phyloP scores from a whole-genome alignment of 2,888 invertebrate species.

The Eupithecia subfuscata region DNA sequence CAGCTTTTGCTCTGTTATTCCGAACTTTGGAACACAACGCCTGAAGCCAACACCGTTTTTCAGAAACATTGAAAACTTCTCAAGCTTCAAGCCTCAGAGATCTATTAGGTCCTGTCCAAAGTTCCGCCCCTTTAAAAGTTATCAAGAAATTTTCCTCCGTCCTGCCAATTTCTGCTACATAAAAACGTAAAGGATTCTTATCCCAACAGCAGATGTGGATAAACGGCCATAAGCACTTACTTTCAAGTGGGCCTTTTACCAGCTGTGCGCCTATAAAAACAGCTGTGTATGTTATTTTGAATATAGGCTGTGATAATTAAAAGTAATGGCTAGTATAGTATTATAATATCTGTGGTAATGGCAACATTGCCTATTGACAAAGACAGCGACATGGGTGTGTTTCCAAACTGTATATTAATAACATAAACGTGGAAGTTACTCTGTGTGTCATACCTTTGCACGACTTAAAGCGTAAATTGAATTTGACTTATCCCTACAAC shows the following conservation, averaged over 20 bases:
- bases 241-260: conserved; percentile 28
- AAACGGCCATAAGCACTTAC: conserved; percentile 37
- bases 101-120: neutral
- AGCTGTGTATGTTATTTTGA: conserved; percentile 12
- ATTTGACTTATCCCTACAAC: too few species aligned
- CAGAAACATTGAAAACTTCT: neutral
- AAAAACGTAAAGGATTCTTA: conserved; percentile 29
- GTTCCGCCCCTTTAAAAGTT: neutral
- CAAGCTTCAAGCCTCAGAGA: neutral
- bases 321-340: too few species aligned
- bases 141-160: conserved; percentile 4
- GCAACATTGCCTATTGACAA: neutral
- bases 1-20: neutral
- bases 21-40: neutral
- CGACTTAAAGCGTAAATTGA: too few species aligned
- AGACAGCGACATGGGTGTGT: neutral
- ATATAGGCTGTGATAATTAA: conserved; percentile 20
- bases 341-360: too few species aligned
- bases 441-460: neutral
- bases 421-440: neutral
- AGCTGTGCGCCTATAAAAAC: conserved; percentile 23
- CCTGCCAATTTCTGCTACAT: conserved; percentile 23
- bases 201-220: conserved; percentile 32
- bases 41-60: neutral
- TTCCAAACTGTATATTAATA: too few species aligned